Evolutionary conservation across 2,113 vertebrate genomes (phyloP).

Genomic region (Canis aureus): DNA sequence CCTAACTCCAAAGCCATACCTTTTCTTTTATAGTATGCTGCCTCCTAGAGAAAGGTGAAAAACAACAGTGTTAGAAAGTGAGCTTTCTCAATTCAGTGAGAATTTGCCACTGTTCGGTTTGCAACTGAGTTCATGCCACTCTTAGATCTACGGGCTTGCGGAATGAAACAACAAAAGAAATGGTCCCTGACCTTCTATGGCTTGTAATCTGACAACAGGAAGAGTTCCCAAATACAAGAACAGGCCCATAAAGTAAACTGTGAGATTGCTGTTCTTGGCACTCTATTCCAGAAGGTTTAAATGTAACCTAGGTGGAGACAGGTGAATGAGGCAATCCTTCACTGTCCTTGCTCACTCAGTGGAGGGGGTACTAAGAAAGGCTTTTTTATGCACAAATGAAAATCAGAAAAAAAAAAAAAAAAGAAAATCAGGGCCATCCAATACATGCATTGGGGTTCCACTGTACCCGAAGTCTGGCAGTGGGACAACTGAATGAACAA

Average conservation of each 20-base stretch:
- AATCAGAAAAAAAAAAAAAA: neutral
- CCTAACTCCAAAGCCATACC: neutral
- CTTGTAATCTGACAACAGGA: slow-evolving; percentile 70
- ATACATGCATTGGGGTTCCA: neutral
- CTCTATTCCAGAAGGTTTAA: slow-evolving; percentile 27
- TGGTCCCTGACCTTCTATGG: slow-evolving; percentile 59
- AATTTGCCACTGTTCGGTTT: neutral
- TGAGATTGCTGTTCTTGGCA: slow-evolving; percentile 64
- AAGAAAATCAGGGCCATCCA: neutral
- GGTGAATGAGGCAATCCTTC: neutral
- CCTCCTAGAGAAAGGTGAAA: slow-evolving; percentile 71
- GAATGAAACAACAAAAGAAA: slow-evolving; percentile 73
- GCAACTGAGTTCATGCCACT: neutral
- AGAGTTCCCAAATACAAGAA: slow-evolving; percentile 69
- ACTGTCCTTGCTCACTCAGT: neutral
- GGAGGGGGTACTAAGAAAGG: neutral
- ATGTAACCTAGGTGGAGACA: neutral
- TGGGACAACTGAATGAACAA: neutral
- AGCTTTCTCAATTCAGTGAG: neutral
- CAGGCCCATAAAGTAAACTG: slow-evolving; percentile 51
- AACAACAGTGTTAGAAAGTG: neutral
- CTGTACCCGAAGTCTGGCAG: neutral
- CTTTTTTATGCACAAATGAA: neutral
- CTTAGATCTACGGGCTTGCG: neutral
- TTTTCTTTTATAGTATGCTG: slow-evolving; percentile 50